Percentiles rank a stretch among this genome's conserved stretches.
Evolutionary conservation across 2,888 invertebrate species (phyloP).

Genomic region (Himalopsyche kuldschensis): DNA sequence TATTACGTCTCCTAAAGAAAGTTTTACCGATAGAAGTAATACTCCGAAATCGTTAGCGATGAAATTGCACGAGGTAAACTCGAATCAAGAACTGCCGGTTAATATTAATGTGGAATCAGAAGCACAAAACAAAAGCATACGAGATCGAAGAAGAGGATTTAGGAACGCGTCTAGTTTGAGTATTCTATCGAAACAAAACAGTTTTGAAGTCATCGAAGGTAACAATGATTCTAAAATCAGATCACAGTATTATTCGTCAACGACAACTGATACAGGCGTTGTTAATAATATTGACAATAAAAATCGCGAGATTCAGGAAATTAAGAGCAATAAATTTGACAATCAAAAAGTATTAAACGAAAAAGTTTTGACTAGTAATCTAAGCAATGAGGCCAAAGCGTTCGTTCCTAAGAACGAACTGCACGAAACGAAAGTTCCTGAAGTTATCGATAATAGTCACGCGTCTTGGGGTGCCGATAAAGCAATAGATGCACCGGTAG

Average conservation of each 20-base stretch:
- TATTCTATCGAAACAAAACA: background rate
- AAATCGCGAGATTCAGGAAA: background rate
- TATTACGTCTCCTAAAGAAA: background rate
- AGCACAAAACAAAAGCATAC: background rate
- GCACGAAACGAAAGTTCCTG: background rate
- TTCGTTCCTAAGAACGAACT: conserved; percentile 18
- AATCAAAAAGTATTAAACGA: background rate
- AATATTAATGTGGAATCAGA: background rate
- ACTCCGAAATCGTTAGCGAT: background rate
- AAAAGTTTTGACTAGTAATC: conserved; percentile 8
- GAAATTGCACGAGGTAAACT: background rate
- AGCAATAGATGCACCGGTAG: background rate
- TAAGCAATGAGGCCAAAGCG: conserved; percentile 30
- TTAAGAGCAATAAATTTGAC: background rate
- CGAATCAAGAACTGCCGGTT: background rate
- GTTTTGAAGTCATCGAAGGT: background rate
- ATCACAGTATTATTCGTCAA: background rate
- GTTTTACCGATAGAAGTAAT: background rate
- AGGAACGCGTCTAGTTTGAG: conserved; percentile 1
- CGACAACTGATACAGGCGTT: background rate
- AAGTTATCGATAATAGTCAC: background rate
- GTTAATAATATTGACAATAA: background rate
- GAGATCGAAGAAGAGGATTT: conserved; percentile 14
- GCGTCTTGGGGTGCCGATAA: background rate
- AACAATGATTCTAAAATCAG: background rate